Base-by-base conservation (phyloP, 2,797 vertebrate genomes). In the Leptodactylus fallax region DNA sequence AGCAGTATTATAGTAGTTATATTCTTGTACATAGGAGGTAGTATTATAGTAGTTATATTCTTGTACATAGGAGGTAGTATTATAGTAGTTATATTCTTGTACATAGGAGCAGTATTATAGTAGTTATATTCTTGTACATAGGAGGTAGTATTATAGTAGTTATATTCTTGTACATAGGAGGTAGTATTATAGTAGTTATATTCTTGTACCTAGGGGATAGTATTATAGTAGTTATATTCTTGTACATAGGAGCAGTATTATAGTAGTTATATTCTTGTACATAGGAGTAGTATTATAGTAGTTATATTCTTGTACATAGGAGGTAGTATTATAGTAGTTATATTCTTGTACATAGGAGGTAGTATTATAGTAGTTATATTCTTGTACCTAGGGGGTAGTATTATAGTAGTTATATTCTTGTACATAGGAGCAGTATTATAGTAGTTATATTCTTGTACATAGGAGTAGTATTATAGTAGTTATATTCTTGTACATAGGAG, bases 1-100 rank as follows among this genome's bases (percentile, higher is more conserved):
- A 67, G 63, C 23, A 67, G 23, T 67, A 67, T 67, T 67, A 67
- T 67, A 67, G 65, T 16, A 67, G 65, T 67, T 67, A 67, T 67
- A 67, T 69, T 69, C 65, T 69, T 69, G 23, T 69, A 27, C 11
- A 69, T 69, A 67, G 63, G 58, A 14, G 23, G n/a, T 10, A 25
- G 23, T 67, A 67, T 25, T 67, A 67, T 67, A 67, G 63, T 67
- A 67, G 63, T 67, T 67, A 67, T 67, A 67, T 36, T 69, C 67
- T 69, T 69, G 67, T 69, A 36, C 5, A 69, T 69, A 36, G 25
- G 27, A 3, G 58, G 36, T 27, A 71, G 67, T 71, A 71, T 36
- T 36, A 71, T 71, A 36, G 27, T 71, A 71, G 25, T 36, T 71
- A 16, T 71, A n/a, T 45, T 67, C 23, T 67, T 67, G 65, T 25